A percentile compares a stretch with the other conserved stretches of the same genome.
These are phyloP conservation scores for Rhingia campestris DNA, from an alignment of 2,888 invertebrate species.

Conservation along the genomic window DNA sequence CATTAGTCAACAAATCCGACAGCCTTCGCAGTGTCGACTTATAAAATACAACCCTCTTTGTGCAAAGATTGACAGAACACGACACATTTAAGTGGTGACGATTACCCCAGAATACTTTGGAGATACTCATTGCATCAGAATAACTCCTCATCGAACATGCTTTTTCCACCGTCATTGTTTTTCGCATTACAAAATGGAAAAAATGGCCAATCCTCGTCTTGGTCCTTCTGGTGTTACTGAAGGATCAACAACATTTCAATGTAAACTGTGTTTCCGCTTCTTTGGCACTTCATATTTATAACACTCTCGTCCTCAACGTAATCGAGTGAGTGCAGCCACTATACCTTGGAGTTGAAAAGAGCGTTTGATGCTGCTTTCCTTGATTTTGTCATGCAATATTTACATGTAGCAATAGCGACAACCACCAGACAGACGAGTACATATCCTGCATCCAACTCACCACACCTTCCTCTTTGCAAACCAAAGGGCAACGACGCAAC, in stretches of 20 bases:
- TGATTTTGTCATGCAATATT: slow-evolving; percentile 52
- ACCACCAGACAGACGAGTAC: slow-evolving; percentile 13
- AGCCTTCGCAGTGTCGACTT: slow-evolving; percentile 38
- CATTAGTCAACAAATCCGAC: slow-evolving; percentile 57
- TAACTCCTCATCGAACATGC: slow-evolving; percentile 47
- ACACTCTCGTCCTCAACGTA: slow-evolving; percentile 42
- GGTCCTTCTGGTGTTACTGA: not conserved
- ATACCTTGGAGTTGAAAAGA: slow-evolving; percentile 49
- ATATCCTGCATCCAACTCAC: slow-evolving; percentile 29
- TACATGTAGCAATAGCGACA: not conserved
- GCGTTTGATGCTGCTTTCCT: slow-evolving; percentile 23
- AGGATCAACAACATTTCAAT: slow-evolving; percentile 55
- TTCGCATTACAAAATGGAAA: slow-evolving; percentile 5
- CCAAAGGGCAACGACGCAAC: slow-evolving; percentile 6
- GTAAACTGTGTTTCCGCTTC: slow-evolving; percentile 20
- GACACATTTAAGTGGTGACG: slow-evolving; percentile 35
- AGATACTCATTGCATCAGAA: slow-evolving; percentile 12
- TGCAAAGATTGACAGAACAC: slow-evolving; percentile 39
- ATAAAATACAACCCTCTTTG: slow-evolving; percentile 25
- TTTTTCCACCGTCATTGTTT: slow-evolving; percentile 23
- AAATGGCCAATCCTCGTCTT: slow-evolving; percentile 50
- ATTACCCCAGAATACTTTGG: slow-evolving; percentile 30
- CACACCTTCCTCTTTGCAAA: not conserved
- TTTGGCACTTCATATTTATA: slow-evolving; percentile 38
- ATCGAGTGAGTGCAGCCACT: slow-evolving; percentile 58